Evolutionary conservation across 2,113 vertebrate species (phyloP), one percentile per base, ranked within the genome.

Genomic region (Charadrius vociferus): DNA sequence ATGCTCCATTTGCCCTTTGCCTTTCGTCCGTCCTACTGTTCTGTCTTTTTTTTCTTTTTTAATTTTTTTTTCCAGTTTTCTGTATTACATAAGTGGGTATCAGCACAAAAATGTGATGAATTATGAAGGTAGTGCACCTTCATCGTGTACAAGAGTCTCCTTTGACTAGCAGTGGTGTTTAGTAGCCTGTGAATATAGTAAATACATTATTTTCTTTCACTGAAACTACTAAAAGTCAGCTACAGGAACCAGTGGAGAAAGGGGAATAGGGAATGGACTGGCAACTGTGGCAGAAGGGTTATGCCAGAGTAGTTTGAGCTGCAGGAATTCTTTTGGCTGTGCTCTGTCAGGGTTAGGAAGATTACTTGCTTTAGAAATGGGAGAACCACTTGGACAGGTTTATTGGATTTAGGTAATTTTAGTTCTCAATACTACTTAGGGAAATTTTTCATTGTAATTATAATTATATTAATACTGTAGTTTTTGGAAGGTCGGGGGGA

Each of bases 41-140:
- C 22, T 83, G 10, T 50, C 6, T 10, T 43, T 41, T 55, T 53
- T 39, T 11, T 13, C 7, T 27, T 5, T 36, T 41, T 61, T 14
- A 24, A 10, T 12, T 21, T 9, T 23, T 87, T 61, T 20, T 37
- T 19, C 32, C 10, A 21, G 1, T 86, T 91, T 75, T 65, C 19
- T 1, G 0, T 63, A 41, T 59, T 68, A 29, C 4, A 0, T 80
- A 77, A 68, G 19, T 47, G 30, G 3, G 1, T 59, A 32, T 61
- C 14, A 26, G 58, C 43, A 84, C 20, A 65, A 83, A 75, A 77
- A n/a, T 22, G 32, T 3, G 19, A 11, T 63, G 7, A 72, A 24
- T 81, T 80, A 5, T 8, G 12, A 36, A 58, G 29, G 30, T 73
- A 47, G 14, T 32, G 39, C 19, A 49, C 26, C 18, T 65, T 52